Evolutionary conservation across 2,888 invertebrate species (phyloP), one percentile per base, ranked within the genome.

Genomic region (Sympetrum striolatum): DNA sequence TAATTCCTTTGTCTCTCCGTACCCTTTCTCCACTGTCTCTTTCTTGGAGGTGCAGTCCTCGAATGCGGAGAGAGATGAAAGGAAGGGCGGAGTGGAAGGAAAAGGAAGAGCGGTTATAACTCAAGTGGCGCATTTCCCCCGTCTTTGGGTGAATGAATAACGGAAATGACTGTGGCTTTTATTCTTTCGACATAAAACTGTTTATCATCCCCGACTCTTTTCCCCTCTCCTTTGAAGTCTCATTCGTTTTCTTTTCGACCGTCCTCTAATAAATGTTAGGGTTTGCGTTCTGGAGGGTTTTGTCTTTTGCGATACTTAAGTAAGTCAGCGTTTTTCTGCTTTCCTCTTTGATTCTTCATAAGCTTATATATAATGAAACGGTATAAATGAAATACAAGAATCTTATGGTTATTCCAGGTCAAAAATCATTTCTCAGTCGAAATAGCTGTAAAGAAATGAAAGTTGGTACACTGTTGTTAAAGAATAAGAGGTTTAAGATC

Each of bases 151-250:
- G 82, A 58, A 82, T 82, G 82, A 82, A 82, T 82, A 82, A 82
- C 82, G 53, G 82, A 60, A 58, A 82, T 58, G 82, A 82, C 82
- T 82, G 58, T 58, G 82, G 82, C 58, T 82, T 82, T 82, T 82
- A 82, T 82, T 60, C 82, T 82, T 82, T 60, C 58, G 58, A 35
- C 58, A 35, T 31, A 35, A 58, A 82, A 82, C 31, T 82, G 82
- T 82, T 82, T 58, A 35, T 82, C 82, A 82, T 82, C 58, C 18
- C 37, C 14, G 6, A 6, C 44, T 8, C 44, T 44, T 53, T 53
- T 53, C 22, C 39, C n/a, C 39, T 12, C 80, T 79, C 15, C 18
- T 53, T 53, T 53, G 73, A 73, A 73, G 31, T n/a, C 73, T 73
- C 25, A 10, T 73, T 73, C 73, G 73, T 73, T n/a, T 25, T 73